Base-by-base conservation (phyloP, 2,888 invertebrate genomes). In the Epirrita christyi region DNA sequence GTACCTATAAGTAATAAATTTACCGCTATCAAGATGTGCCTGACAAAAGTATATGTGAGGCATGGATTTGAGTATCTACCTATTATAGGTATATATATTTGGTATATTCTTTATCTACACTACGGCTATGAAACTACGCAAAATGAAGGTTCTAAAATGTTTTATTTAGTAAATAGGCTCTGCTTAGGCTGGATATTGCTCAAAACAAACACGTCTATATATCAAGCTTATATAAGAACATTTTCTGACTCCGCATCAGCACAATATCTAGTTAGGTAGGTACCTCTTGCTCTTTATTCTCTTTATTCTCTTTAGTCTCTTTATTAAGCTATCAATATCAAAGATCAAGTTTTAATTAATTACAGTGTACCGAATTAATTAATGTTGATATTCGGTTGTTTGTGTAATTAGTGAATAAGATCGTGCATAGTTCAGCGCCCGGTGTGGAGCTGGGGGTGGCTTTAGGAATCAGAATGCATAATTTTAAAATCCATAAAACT, bases 311-410 rank as follows among this genome's bases (percentile, higher is more conserved):
- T 40, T 0, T 0, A 13, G 13, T n/a, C 14, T 7, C 9, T 9
- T 0, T 34, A 44, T 3, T 14, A 32, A 32, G 10, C 11, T 49
- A 41, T 45, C 42, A 40, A 55, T 51, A 51, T 11, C 37, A 29
- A 46, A 43, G 50, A 32, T 55, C 55, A 51, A 50, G 37, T 50
- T 46, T 51, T 60, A 67, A 65, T 62, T 62, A 65, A 63, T 55
- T 51, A 54, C 52, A 40, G 45, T 54, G 56, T 46, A 61, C 53
- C 45, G 51, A 62, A 62, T 67, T 67, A 63, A 67, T 67, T 60
- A 58, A 54, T 61, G 61, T 64, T 58, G 64, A 63, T 65, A 65
- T 65, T 66, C 50, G 60, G 60, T 63, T 60, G 60, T 55, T 48
- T 62, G 58, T 61, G 64, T 64, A 63, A 63, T 63, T 67, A 67